Base-by-base conservation (phyloP, 2,797 vertebrate species). In the Tapirus indicus region DNA sequence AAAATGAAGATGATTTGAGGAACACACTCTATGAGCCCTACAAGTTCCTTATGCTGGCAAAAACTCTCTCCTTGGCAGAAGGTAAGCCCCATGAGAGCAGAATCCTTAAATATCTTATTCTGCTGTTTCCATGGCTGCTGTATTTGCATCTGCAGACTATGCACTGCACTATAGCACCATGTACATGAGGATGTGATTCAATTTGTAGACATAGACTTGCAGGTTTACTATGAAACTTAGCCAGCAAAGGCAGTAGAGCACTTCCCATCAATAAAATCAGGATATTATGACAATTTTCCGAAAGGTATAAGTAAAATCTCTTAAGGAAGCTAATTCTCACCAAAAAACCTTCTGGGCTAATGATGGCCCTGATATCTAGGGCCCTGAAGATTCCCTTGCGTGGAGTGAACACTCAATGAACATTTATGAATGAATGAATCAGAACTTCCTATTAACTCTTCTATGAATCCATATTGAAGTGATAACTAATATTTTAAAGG, bases 1-100 rank as follows among this genome's bases (percentile, higher is more conserved):
- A 89, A 93, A 93, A 72, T 66, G 58, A 88, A 64, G 83, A 62
- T 41, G 38, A 86, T 72, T 60, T 96, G 66, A 72, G 79, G 49
- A 95, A 88, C 77, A 49, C 0, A 60, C 7, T 49, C n/a, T 68
- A 25, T 32, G 60, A 88, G 18, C 13, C 49, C 68, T 85, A 14
- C 14, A 56, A 87, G 25, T 88, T 88, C 23, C 47, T 5, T 54
- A 16, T 85, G 16, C 52, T 89, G 47, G 56, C 86, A 66, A 68
- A 91, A 87, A 44, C 14, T 14, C 0, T n/a, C 21, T 92, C 88
- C 60, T 84, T 84, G 52, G 47, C 29, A 88, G 49, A 75, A 84
- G 49, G 17, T 44, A 71, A 92, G 52, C 27, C 78, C 5, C 18
- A 52, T 32, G 49, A 94, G 18, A 88, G 60, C 38, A 91, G 44